Base-by-base conservation (phyloP, 92 coral and sea anemone species). In the Micromussa lordhowensis region DNA sequence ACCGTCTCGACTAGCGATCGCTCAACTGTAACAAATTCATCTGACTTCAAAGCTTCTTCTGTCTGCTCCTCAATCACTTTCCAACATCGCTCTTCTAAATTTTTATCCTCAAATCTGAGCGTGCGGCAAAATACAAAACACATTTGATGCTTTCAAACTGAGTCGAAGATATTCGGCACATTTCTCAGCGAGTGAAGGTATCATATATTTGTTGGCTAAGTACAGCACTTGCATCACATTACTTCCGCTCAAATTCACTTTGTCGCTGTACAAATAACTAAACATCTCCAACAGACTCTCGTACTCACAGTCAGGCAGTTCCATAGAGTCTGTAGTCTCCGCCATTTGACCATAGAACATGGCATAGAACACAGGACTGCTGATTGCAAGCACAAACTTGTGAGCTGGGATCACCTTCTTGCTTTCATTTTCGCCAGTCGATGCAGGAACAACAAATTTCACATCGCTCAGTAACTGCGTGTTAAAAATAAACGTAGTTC, bases 321-420 rank as follows among this genome's bases (percentile, higher is more conserved):
- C 88, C 68, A 94, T 76, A 36, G 83, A 87, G 17, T 82, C 54
- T 40, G 83, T 86, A 77, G 89, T 81, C 77, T 94, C 96, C 21
- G 96, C 94, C 91, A 91, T 91, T 26, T 86, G 68, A 21, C 96
- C 94, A 78, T 88, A 94, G 81, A 94, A 94, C 96, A 44, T 44
- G 51, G 51, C 51, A 44, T 44, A 44, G 51, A 44, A 44, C 12
- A 44, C 51, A 5, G 51, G 51, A 44, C 51, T 44, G 51, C 51
- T 44, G 51, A 44, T 44, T 44, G 51, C 51, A 44, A 44, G 51
- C 51, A 44, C 51, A 44, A 44, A 44, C 51, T 44, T 44, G 51
- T 44, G 51, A 13, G 51, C 51, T 44, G 51, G 51, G 51, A 44
- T 77, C 7, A 87, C 70, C 49, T 86, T 85, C 68, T 57, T 82